Evolutionary conservation across 2,113 vertebrate genomes (phyloP), one percentile per base, ranked within the genome.

Genomic region (Mungos mungo): DNA sequence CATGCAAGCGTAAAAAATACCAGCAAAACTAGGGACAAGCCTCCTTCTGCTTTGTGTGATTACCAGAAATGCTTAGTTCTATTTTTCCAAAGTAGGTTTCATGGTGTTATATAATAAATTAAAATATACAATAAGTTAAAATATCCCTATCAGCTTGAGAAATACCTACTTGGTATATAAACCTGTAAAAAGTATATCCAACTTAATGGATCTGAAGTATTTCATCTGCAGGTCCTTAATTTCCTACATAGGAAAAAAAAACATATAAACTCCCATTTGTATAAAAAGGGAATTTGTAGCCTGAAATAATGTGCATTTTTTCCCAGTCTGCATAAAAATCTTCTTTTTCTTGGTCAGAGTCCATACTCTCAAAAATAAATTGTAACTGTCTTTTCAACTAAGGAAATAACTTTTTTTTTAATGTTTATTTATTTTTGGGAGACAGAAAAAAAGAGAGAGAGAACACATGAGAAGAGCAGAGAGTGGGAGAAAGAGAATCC

Each of bases 1-100:
- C 12, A 79, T 41, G 41, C 60, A 93, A 85, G 6, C 93, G 1
- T 69, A 31, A 88, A 97, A 77, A 97, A 96, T 89, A 82, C 9
- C n/a, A 96, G 7, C 15, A 93, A 77, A 65, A 65, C 33, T 1
- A 27, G 71, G 38, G 21, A 25, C 1, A 12, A 88, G 18, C 0
- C 9, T 77, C 60, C 18, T 90, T 74, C n/a, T 87, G 85, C n/a
- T 63, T 54, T 93, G 15, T 38, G 3, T 3, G 35, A 77, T 8
- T 9, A 63, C 45, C 12, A 60, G 23, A 12, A 86, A 65, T 82
- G 25, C 5, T 90, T 65, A 79, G 7, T 45, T 60, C 0, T 41
- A 65, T 23, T 80, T 94, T 90, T 91, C 57, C 41, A 68, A 81
- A 57, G n/a, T 72, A 66, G 29, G 7, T 47, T 94, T 90, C 31